phyloP scores from a whole-genome alignment of 2,113 vertebrate genomes.

The Uropsilus gracilis region DNA sequence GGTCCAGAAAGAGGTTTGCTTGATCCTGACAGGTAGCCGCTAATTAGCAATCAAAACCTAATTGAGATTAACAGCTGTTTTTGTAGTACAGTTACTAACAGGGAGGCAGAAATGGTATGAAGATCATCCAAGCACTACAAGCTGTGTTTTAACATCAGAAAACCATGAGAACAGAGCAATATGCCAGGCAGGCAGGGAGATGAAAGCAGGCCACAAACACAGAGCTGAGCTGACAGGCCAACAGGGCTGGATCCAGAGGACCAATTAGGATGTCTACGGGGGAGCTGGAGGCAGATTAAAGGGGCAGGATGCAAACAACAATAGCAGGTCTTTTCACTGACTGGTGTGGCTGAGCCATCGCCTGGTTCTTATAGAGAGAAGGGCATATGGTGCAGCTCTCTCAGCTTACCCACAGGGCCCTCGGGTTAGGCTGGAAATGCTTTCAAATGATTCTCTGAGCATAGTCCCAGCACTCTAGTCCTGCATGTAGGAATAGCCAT shows the following conservation, averaged over 20 bases:
- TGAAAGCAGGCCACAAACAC: constrained; percentile 56
- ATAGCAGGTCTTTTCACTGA: background rate
- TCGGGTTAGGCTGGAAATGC: constrained; percentile 42
- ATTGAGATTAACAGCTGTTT: constrained; percentile 85
- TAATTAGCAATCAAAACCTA: constrained; percentile 86
- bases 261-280: constrained; percentile 36
- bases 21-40: constrained; percentile 82
- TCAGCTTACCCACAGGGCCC: background rate
- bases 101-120: constrained; percentile 65
- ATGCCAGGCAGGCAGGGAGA: constrained; percentile 54
- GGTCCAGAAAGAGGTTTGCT: constrained; percentile 69
- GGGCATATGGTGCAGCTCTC: constrained; percentile 21
- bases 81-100: constrained; percentile 73
- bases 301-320: constrained; percentile 54
- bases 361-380: background rate
- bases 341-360: background rate
- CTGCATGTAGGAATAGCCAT: constrained; percentile 40
- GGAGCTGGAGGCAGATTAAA: constrained; percentile 63
- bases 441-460: constrained; percentile 59
- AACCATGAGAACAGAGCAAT: constrained; percentile 38
- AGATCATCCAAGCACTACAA: constrained; percentile 69
- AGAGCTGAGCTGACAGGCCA: constrained; percentile 55
- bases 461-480: constrained; percentile 4
- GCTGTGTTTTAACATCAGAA: constrained; percentile 59
- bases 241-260: constrained; percentile 63